Conservation (phyloP, 2,113 vertebrate genomes). For the Platichthys stellatus region DNA sequence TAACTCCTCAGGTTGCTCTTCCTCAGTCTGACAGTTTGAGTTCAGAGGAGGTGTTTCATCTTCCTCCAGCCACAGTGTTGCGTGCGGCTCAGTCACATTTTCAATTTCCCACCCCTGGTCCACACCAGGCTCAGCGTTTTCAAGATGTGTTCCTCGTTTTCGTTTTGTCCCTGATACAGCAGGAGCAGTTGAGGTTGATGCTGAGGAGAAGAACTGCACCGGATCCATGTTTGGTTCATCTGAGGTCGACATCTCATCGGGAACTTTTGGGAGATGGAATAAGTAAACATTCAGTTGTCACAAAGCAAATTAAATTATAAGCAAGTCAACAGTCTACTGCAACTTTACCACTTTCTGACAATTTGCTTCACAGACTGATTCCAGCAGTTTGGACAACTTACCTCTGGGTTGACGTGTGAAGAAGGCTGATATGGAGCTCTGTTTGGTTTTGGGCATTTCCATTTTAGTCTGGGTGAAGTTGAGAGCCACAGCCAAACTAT, state of each 20-base stretch:
- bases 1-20: constrained; percentile 32
- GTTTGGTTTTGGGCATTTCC: constrained; percentile 79
- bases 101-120: constrained; percentile 5
- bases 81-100: constrained; percentile 19
- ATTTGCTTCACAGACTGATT: neutral
- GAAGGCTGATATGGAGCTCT: constrained; percentile 80
- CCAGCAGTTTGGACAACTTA: constrained; percentile 26
- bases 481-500: constrained; percentile 75
- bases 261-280: constrained; percentile 43
- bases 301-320: too few relatives aligned
- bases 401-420: constrained; percentile 67
- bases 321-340: neutral
- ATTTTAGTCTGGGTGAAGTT: constrained; percentile 83
- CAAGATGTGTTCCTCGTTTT: constrained; percentile 22
- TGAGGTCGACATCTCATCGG: constrained; percentile 56
- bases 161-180: constrained; percentile 51
- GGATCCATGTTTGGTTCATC: constrained; percentile 31
- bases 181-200: constrained; percentile 8
- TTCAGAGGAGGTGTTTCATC: neutral
- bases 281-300: constrained; percentile 3
- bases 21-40: constrained; percentile 33
- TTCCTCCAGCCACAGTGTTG: constrained; percentile 13
- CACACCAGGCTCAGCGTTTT: constrained; percentile 5
- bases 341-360: neutral
- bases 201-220: constrained; percentile 2